Base-by-base conservation (phyloP, 2,797 vertebrate genomes). In the Nasua narica region DNA sequence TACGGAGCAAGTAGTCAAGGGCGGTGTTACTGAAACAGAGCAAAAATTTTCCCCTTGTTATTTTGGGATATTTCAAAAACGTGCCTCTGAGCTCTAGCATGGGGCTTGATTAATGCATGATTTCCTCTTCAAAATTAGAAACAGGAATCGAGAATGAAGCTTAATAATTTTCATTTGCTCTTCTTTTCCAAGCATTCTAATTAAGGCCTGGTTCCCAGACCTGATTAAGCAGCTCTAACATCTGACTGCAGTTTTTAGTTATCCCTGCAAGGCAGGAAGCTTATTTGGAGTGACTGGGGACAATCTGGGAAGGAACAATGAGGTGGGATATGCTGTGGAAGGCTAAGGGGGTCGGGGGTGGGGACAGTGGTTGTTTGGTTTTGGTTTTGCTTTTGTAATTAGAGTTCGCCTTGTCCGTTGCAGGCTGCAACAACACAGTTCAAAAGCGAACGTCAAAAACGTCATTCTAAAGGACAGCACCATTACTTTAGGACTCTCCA, bases 51-150 rank as follows among this genome's bases (percentile, higher is more conserved):
- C 96, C 98, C 93, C 62, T 95, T 98, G 96, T 98, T 98, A 97
- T 98, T 98, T 98, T 98, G 97, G 96, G 97, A 97, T 98, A 96
- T 98, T 98, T 98, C 96, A 97, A 97, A 98, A 98, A 98, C 14
- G 18, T 94, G 83, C 95, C 97, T 98, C 97, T 97, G 86, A 98
- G 98, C 97, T 98, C 95, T 96, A 97, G 96, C 96, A 90, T 95
- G 97, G 84, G 54, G 82, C 97, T 99, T 99, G 98, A 99, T 99
- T 98, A 98, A 99, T 99, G 98, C 97, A 98, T 98, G 98, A 98
- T 98, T 99, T 99, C 99, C 98, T 98, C 97, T 98, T 98, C 98
- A 98, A 99, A 99, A 99, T 99, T 99, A 98, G 98, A 99, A 99
- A 98, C 98, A 99, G 98, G 96, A 98, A 98, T 98, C 94, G 87